A percentile compares a stretch with the other conserved stretches of the same genome.
Evolutionary conservation across 2,888 invertebrate species (phyloP).

Genomic region (Bombylius discolor): DNA sequence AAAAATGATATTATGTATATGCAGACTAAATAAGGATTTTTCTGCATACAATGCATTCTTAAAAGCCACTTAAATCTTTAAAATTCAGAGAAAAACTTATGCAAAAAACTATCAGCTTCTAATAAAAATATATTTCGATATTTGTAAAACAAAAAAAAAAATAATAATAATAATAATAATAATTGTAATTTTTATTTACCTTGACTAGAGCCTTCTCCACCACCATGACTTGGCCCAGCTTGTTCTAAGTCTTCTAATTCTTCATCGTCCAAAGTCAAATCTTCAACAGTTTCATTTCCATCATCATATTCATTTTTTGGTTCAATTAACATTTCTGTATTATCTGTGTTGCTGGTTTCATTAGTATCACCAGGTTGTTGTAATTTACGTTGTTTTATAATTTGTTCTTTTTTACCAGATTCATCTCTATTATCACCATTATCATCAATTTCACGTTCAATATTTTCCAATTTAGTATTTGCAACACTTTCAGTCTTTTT

Average conservation of each 20-base stretch:
- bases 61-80: too few species aligned
- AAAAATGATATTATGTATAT: too few species aligned
- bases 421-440: conserved; percentile 13
- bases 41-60: too few species aligned
- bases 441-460: conserved; percentile 12
- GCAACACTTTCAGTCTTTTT: conserved; percentile 39
- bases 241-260: conserved; percentile 58
- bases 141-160: not conserved
- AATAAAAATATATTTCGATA: too few species aligned
- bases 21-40: too few species aligned
- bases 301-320: conserved; percentile 64
- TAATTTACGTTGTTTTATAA: conserved; percentile 20
- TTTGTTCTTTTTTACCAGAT: conserved; percentile 12
- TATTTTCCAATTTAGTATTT: conserved; percentile 18
- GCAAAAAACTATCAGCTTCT: too few species aligned
- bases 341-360: conserved; percentile 14
- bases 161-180: conserved; percentile 2
- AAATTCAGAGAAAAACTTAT: too few species aligned
- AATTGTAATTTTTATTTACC: conserved; percentile 35
- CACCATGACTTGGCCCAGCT: conserved; percentile 54
- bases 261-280: conserved; percentile 70
- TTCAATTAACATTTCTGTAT: conserved; percentile 40
- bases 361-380: conserved; percentile 16
- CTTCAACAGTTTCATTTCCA: conserved; percentile 63
- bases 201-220: conserved; percentile 57